Percentiles rank a stretch among this genome's conserved stretches.
Conservation (phyloP, 2,113 vertebrate species). For the Plecotus auritus region DNA sequence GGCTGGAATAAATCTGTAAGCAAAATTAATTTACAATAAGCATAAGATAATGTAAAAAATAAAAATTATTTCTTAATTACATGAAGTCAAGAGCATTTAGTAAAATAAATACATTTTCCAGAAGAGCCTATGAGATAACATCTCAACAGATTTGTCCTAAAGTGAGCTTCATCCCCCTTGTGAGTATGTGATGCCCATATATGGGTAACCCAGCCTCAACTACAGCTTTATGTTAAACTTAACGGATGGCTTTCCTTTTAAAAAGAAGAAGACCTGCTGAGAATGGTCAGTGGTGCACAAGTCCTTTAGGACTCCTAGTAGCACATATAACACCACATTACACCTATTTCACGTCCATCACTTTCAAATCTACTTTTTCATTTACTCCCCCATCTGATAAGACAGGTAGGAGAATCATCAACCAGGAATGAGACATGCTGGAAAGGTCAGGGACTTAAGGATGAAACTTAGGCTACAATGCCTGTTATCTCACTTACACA, state of each 20-base stretch:
- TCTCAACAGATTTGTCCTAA: not conserved
- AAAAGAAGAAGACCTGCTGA: not conserved
- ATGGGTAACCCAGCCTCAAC: not conserved
- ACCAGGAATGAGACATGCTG: not conserved
- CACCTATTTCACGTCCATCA: not conserved
- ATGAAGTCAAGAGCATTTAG: not conserved
- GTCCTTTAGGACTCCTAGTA: not conserved
- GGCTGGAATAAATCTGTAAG: slow-evolving; percentile 93
- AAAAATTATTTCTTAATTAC: slow-evolving; percentile 34
- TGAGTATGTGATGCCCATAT: not conserved
- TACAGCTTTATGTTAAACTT: not conserved
- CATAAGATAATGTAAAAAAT: slow-evolving; percentile 26
- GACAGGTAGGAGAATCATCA: not conserved
- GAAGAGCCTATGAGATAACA: not conserved
- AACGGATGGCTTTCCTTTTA: not conserved
- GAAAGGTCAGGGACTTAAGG: not conserved
- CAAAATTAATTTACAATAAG: slow-evolving; percentile 40
- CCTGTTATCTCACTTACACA: not conserved
- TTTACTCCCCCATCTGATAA: not conserved
- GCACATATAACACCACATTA: not conserved
- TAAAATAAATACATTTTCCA: not conserved
- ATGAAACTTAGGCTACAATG: not conserved
- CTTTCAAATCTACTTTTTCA: not conserved
- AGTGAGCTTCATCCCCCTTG: not conserved
- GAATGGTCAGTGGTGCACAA: not conserved